A percentile compares a stretch with the other conserved stretches of the same genome.
These are phyloP conservation scores for Colaptes auratus DNA, from an alignment of 2,113 vertebrate genomes.

Conservation along the genomic window DNA sequence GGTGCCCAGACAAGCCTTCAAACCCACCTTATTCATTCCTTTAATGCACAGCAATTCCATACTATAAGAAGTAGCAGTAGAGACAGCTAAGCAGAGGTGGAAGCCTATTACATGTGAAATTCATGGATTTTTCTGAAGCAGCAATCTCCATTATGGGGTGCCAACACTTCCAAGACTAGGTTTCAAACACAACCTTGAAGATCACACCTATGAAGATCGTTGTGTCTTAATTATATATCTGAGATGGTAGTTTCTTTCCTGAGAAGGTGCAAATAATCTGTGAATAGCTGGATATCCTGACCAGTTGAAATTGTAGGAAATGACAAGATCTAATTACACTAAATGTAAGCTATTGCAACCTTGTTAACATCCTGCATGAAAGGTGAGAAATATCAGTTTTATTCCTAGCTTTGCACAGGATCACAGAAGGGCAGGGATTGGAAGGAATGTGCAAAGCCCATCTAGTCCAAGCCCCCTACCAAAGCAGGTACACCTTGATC, in stretches of 20 bases:
- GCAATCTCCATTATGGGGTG: neutral
- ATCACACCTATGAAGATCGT: neutral
- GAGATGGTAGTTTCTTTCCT: neutral
- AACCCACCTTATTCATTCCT: neutral
- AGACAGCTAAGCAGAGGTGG: neutral
- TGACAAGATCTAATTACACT: slow-evolving; percentile 9
- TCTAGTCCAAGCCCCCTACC: too few relatives aligned
- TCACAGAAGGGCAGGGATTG: too few relatives aligned
- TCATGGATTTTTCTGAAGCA: neutral
- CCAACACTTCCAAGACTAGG: neutral
- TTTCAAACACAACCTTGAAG: neutral
- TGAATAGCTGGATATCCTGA: neutral
- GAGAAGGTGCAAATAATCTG: neutral
- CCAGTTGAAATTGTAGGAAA: neutral
- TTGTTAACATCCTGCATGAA: neutral
- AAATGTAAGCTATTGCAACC: neutral
- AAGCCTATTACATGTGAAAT: neutral
- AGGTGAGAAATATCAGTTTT: neutral
- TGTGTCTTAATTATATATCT: neutral
- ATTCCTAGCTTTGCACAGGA: neutral
- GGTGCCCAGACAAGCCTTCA: neutral
- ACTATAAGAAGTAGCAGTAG: neutral
- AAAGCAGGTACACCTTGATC: too few relatives aligned
- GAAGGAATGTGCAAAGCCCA: too few relatives aligned
- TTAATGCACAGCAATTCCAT: neutral